A percentile compares a stretch with the other conserved stretches of the same genome.
These are phyloP conservation scores for Coccyzus lansbergi DNA, from an alignment of 2,797 vertebrate genomes.

Conservation along the genomic window DNA sequence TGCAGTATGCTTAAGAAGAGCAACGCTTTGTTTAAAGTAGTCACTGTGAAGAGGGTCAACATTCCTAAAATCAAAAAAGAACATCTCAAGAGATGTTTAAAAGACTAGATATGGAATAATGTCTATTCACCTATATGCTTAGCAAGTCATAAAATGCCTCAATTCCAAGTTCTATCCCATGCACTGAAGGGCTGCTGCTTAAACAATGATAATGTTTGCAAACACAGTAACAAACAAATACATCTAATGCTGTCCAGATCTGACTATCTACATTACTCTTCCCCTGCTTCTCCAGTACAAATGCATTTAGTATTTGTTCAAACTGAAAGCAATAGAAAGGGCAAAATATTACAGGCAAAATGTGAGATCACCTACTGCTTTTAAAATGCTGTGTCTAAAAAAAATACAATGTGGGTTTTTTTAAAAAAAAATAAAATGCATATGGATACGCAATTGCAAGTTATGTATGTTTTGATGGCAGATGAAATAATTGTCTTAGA, in stretches of 20 bases:
- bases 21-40: not conserved
- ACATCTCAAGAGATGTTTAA: not conserved
- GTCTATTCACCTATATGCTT: not conserved
- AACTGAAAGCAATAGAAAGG: not conserved
- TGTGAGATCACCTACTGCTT: not conserved
- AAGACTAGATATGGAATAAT: not conserved
- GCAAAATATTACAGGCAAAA: not conserved
- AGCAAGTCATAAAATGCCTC: not conserved
- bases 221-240: not conserved
- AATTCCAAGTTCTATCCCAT: not conserved
- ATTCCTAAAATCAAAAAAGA: not conserved
- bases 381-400: not conserved
- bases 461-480: not conserved
- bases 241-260: not conserved
- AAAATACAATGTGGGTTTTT: not conserved
- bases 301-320: not conserved
- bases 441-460: not conserved
- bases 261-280: not conserved
- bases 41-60: not conserved
- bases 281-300: not conserved
- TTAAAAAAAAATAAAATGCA: not conserved
- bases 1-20: not conserved
- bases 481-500: not conserved
- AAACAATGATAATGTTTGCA: not conserved
- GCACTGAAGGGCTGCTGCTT: not conserved